These are phyloP conservation scores for Hemicordylus capensis DNA, from an alignment of 2,113 vertebrate genomes.

Conservation along the genomic window DNA sequence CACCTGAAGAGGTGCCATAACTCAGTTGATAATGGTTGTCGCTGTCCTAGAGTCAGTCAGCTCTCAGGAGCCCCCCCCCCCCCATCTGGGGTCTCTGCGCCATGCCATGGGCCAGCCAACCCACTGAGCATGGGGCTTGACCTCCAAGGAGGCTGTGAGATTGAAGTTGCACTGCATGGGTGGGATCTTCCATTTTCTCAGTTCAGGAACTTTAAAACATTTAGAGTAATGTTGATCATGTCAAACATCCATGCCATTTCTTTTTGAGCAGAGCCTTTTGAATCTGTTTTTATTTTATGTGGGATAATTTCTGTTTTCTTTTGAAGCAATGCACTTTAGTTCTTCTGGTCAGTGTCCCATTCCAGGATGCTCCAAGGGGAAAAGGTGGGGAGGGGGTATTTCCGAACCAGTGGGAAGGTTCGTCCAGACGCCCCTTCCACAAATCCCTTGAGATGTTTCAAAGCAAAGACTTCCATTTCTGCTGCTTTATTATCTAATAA, in stretches of 20 bases:
- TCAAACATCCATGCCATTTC: background rate
- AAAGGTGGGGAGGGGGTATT: constrained; percentile 32
- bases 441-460: constrained; percentile 53
- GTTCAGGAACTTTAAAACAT: accelerated
- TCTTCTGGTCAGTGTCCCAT: constrained; percentile 44
- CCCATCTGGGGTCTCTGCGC: background rate
- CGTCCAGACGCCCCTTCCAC: constrained; percentile 2
- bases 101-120: constrained; percentile 78
- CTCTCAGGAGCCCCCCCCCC: constrained; percentile 51
- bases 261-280: constrained; percentile 8
- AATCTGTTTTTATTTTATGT: background rate
- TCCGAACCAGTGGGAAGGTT: constrained; percentile 24
- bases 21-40: background rate
- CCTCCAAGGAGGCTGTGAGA: background rate
- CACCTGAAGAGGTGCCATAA: accelerated
- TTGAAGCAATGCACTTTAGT: constrained; percentile 61
- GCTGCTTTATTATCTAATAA: constrained; percentile 74
- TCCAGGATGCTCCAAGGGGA: constrained; percentile 9
- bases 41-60: constrained; percentile 66
- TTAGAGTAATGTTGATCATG: background rate
- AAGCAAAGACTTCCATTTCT: constrained; percentile 85
- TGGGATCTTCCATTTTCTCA: accelerated
- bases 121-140: constrained; percentile 45
- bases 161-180: accelerated
- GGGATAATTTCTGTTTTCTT: constrained; percentile 26